These are phyloP conservation scores for Sternotherus odoratus DNA, from an alignment of 2,797 vertebrate species.

Conservation along the genomic window DNA sequence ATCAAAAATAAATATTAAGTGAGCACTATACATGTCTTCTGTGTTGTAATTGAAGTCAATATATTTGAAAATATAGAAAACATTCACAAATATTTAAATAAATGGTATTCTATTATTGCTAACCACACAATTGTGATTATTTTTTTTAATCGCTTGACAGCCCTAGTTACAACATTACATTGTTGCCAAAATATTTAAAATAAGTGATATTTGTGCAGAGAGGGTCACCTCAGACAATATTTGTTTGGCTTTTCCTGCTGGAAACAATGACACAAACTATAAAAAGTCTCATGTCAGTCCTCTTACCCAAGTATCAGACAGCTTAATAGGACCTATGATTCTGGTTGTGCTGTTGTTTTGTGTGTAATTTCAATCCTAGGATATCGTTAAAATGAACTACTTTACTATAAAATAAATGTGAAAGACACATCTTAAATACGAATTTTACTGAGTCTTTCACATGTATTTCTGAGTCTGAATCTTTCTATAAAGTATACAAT, in stretches of 20 bases:
- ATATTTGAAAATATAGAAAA: no score
- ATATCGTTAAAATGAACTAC: conserved; percentile 60
- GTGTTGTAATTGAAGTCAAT: no score
- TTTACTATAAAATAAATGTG: conserved; percentile 55
- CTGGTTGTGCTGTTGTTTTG: conserved; percentile 46
- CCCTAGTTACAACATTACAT: not conserved
- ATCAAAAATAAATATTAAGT: no score
- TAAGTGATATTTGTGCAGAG: conserved; percentile 5
- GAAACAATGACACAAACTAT: conserved; percentile 6
- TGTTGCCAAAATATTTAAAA: conserved; percentile 28
- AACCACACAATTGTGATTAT: no score
- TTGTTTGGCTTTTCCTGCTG: not conserved
- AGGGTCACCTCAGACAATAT: no score
- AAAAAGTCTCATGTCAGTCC: conserved; percentile 7
- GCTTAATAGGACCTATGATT: conserved; percentile 53
- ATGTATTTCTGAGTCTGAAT: conserved; percentile 19
- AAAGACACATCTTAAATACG: conserved; percentile 1
- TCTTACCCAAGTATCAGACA: conserved; percentile 26
- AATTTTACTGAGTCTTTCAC: not conserved
- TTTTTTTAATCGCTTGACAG: no score
- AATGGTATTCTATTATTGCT: no score
- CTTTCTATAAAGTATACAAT: conserved; percentile 50
- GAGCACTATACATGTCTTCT: no score
- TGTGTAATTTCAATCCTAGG: conserved; percentile 52
- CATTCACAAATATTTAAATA: no score